Conservation (phyloP, 2,888 invertebrate genomes). For the Sesia apiformis region DNA sequence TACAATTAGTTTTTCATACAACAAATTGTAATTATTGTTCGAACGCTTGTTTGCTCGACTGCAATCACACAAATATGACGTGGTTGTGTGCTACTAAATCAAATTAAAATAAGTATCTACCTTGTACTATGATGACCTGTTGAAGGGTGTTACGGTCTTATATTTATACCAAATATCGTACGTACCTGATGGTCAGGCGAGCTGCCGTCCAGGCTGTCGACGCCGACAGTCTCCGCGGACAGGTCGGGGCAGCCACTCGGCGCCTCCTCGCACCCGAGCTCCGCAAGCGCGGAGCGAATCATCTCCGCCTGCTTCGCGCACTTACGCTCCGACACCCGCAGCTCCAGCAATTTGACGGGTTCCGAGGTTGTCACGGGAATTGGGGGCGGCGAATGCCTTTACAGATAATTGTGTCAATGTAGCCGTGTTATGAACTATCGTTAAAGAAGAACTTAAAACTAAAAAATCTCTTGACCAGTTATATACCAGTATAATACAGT, state of each 20-base stretch:
- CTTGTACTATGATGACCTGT: too few relatives aligned
- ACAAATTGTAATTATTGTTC: too few relatives aligned
- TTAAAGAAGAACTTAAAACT: too few relatives aligned
- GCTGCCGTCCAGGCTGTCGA: conserved; percentile 77
- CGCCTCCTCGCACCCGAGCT: conserved; percentile 90
- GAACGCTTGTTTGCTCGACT: too few relatives aligned
- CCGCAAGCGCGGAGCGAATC: conserved; percentile 88
- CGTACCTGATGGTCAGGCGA: conserved; percentile 79
- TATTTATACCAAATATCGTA: too few relatives aligned
- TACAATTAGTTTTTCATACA: too few relatives aligned
- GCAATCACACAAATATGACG: too few relatives aligned
- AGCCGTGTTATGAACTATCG: background rate
- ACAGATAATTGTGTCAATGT: background rate
- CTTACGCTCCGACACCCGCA: conserved; percentile 88
- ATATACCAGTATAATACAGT: too few relatives aligned
- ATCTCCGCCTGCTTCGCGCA: conserved; percentile 87
- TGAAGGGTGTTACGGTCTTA: too few relatives aligned
- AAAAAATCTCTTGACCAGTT: too few relatives aligned
- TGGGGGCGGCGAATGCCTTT: conserved; percentile 65
- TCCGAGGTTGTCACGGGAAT: conserved; percentile 62
- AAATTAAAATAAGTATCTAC: too few relatives aligned
- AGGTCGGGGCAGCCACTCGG: conserved; percentile 89
- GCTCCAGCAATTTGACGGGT: conserved; percentile 84
- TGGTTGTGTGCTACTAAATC: too few relatives aligned
- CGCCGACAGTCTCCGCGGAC: conserved; percentile 81